Evolutionary conservation across 2,113 vertebrate genomes (phyloP).

Genomic region (Istiophorus platypterus): DNA sequence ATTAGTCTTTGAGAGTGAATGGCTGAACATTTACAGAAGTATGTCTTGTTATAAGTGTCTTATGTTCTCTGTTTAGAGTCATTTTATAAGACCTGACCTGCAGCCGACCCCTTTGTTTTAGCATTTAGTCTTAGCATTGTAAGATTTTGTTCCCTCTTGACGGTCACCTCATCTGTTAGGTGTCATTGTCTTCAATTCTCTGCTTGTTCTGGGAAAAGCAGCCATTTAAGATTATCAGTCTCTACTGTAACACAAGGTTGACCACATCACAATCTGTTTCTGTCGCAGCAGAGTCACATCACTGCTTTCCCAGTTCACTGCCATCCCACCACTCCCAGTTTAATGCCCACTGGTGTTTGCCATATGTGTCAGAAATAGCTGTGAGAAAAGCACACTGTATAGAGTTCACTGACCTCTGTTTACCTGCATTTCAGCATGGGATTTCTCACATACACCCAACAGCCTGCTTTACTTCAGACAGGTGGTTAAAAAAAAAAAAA

Average conservation of each 20-base stretch:
- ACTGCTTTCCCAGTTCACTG: conserved; percentile 10
- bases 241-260: conserved; percentile 44
- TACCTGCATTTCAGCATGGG: conserved; percentile 18
- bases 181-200: conserved; percentile 4
- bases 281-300: conserved; percentile 6
- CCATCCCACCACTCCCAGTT: conserved; percentile 32
- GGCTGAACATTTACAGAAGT: neutral
- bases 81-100: conserved; percentile 5
- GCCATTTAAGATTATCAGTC: neutral
- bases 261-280: conserved; percentile 13
- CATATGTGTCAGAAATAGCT: conserved; percentile 65
- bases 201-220: conserved; percentile 14
- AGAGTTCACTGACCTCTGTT: conserved; percentile 33
- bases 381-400: neutral
- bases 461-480: neutral
- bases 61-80: neutral
- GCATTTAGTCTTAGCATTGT: neutral
- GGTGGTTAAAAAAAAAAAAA: neutral
- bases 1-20: neutral
- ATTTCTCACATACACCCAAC: conserved; percentile 14
- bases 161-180: neutral
- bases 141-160: neutral
- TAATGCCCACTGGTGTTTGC: conserved; percentile 23
- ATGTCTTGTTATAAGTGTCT: neutral
- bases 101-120: neutral